Percentiles rank a stretch among this genome's conserved stretches.
These are phyloP conservation scores for Chlorodrepanis virens DNA, from an alignment of 2,113 vertebrate species.

Conservation along the genomic window DNA sequence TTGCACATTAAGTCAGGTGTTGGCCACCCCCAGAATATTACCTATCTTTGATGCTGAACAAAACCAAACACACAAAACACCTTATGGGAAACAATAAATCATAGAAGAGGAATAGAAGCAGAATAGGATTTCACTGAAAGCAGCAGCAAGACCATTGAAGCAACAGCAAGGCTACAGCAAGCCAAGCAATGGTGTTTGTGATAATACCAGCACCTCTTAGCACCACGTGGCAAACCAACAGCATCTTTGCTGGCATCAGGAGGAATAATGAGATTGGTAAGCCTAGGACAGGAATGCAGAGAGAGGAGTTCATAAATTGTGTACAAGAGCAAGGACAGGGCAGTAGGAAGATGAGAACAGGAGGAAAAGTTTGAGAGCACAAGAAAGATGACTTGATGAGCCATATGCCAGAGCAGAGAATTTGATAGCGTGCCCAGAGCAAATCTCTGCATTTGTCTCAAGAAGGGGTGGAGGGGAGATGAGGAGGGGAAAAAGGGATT, in stretches of 20 bases:
- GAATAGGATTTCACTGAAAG: neutral
- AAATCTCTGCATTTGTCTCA: slow-evolving; percentile 24
- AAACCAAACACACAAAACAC: neutral
- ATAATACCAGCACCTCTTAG: neutral
- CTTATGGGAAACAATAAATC: neutral
- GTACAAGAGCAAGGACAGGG: neutral
- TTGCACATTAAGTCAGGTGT: slow-evolving; percentile 2
- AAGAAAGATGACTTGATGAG: slow-evolving; percentile 16
- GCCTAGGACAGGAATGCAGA: neutral
- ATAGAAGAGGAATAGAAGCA: neutral
- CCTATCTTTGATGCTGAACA: neutral
- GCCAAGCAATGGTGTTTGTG: neutral
- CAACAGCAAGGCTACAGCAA: neutral
- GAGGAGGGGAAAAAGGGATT: neutral
- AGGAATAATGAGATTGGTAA: neutral
- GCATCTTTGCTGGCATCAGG: neutral
- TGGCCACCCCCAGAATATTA: neutral
- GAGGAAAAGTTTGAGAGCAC: neutral
- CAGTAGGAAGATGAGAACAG: neutral
- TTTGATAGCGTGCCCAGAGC: neutral
- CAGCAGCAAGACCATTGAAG: neutral
- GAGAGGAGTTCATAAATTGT: neutral
- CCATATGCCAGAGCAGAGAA: slow-evolving; percentile 18
- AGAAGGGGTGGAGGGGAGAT: neutral
- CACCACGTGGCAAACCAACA: neutral